Evolutionary conservation across 1,140 invertebrate species (phyloP), one percentile per base, ranked within the genome.

Genomic region (Plectrocnemia conspersa): DNA sequence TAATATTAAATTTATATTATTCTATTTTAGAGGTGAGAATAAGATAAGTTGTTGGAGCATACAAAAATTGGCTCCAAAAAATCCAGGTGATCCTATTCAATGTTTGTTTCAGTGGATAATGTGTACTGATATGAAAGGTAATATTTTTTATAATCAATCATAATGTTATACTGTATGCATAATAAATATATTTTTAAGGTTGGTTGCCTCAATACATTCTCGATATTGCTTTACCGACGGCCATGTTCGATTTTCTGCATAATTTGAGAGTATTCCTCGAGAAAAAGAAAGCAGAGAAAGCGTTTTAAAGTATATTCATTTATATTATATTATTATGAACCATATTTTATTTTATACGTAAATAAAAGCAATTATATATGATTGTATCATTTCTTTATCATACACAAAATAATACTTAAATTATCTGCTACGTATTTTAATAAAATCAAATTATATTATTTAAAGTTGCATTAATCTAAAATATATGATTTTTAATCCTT

Each of bases 71-170:
- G 66, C 29, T 19, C 19, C 35, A 2, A 23, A 1, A 15, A n/a
- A 50, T 1, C 6, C 18, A 13, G 21, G 33, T 21, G 47, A 67
- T n/a, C 16, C 15, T 10, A 58, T 65, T 5, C 57, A 61, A 7
- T 68, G 66, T 0, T 52, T 60, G 22, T 73, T 75, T 64, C 70
- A 73, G 33, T 75, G 73, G 73, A 64, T 75, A 1, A 73, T 74
- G 71, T 71, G 72, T 58, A 70, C 68, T 35, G 68, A 75, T 52
- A 64, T 75, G 18, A 75, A 75, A 64, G 73, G 73, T 75, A 56
- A 50, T 41, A 33, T 9, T 6, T 18, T 19, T 22, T 3, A n/a
- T 19, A n/a, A n/a, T n/a, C n/a, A n/a, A n/a, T n/a, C n/a, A n/a
- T n/a, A n/a, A n/a, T 36, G 11, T 36, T 13, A 29, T n/a, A 29